Conservation (phyloP, 2,113 vertebrate species). For the Scatophagus argus region DNA sequence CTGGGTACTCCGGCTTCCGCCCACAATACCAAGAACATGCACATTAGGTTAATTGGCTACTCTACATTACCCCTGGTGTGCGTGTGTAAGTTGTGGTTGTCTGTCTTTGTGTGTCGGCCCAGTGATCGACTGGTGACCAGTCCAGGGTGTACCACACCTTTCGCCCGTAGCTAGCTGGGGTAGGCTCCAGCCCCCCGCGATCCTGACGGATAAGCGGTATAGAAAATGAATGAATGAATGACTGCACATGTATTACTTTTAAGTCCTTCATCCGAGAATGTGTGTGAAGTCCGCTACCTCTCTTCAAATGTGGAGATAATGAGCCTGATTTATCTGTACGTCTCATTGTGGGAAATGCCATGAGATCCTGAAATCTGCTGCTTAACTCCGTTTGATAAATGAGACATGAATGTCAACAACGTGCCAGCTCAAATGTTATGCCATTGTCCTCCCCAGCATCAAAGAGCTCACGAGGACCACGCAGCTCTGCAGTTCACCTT, state of each 20-base stretch:
- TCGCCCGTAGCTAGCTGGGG: too few species aligned
- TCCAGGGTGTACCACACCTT: too few species aligned
- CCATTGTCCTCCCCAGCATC: conserved; percentile 85
- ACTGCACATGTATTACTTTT: background rate
- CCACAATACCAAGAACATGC: too few species aligned
- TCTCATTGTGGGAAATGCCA: conserved; percentile 24
- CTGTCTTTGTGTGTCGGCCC: too few species aligned
- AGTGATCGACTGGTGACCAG: too few species aligned
- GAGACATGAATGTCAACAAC: conserved; percentile 44
- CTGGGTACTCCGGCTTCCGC: too few species aligned
- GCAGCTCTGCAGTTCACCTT: conserved; percentile 93
- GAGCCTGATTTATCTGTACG: conserved; percentile 24
- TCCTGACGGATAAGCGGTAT: too few species aligned
- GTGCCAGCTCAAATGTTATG: conserved; percentile 24
- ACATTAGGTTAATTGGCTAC: too few species aligned
- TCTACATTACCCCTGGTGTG: too few species aligned
- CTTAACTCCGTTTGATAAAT: conserved; percentile 39
- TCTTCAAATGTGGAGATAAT: conserved; percentile 16
- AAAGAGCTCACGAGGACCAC: conserved; percentile 92
- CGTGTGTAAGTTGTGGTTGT: too few species aligned
- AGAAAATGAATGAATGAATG: too few species aligned
- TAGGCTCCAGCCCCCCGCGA: too few species aligned
- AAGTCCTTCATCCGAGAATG: conserved; percentile 19
- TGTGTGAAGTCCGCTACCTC: background rate
- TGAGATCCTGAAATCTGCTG: conserved; percentile 1